phyloP scores from a whole-genome alignment of 2,113 vertebrate genomes.

The Ceyx melanurus region DNA sequence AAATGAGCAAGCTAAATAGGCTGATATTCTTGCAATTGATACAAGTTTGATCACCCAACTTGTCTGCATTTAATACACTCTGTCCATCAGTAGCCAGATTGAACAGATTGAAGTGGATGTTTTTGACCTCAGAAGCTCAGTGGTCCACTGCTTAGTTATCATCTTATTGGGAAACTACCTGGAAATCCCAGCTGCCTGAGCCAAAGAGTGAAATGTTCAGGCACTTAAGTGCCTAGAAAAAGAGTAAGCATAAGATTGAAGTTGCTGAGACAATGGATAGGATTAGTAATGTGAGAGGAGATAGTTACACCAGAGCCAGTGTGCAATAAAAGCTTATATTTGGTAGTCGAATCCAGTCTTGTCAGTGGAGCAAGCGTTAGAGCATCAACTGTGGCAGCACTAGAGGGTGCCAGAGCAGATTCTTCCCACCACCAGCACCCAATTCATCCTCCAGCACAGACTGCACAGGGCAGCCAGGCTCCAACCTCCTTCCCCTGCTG shows the following conservation, averaged over 20 bases:
- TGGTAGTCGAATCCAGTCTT: not conserved
- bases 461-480: fast-evolving
- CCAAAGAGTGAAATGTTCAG: not conserved
- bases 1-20: not conserved
- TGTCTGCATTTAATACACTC: not conserved
- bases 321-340: not conserved
- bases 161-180: not conserved
- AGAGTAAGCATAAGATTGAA: fast-evolving
- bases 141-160: fast-evolving
- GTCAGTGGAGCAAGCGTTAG: fast-evolving
- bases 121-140: not conserved
- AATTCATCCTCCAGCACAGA: not conserved
- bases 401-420: constrained; percentile 51
- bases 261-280: not conserved
- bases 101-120: fast-evolving
- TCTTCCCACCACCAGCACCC: not conserved
- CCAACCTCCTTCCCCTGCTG: fast-evolving
- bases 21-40: not conserved
- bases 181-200: not conserved
- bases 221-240: not conserved
- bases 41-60: not conserved
- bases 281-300: not conserved
- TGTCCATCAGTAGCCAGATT: not conserved
- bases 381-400: not conserved
- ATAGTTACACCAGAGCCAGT: fast-evolving